Percentiles rank a stretch among this genome's conserved stretches.
Evolutionary conservation across 2,797 vertebrate species (phyloP).

Genomic region (Schizopygopsis malacanthus): DNA sequence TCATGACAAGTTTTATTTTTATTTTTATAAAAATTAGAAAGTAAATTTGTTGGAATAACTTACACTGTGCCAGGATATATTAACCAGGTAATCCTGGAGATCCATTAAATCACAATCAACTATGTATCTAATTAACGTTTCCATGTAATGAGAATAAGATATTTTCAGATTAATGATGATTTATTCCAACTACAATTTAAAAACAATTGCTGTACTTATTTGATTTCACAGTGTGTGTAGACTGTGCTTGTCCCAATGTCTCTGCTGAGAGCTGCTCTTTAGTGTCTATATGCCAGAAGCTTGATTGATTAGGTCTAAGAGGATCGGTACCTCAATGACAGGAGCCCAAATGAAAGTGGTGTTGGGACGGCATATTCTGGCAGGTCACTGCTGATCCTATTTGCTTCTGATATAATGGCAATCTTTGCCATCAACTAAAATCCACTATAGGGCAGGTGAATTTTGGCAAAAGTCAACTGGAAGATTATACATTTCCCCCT

Average conservation of each 20-base stretch:
- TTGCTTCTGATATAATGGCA: conserved; percentile 68
- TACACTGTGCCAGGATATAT: background rate
- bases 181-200: background rate
- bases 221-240: conserved; percentile 21
- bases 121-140: background rate
- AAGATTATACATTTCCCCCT: background rate
- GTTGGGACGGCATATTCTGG: conserved; percentile 74
- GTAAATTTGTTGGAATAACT: too few species aligned
- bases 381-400: conserved; percentile 77
- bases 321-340: conserved; percentile 72
- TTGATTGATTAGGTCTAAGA: conserved; percentile 70
- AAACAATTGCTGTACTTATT: background rate
- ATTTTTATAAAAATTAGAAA: background rate
- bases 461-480: conserved; percentile 6
- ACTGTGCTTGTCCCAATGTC: conserved; percentile 27
- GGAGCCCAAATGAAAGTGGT: conserved; percentile 66
- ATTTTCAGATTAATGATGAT: background rate
- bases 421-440: conserved; percentile 67
- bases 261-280: conserved; percentile 49
- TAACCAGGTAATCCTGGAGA: background rate
- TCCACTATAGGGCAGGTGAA: conserved; percentile 43
- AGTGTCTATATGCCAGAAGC: conserved; percentile 39
- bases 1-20: background rate
- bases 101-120: background rate
- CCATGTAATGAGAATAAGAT: background rate